Conservation (phyloP, 2,888 invertebrate species). For the Ectropis crepuscularia region DNA sequence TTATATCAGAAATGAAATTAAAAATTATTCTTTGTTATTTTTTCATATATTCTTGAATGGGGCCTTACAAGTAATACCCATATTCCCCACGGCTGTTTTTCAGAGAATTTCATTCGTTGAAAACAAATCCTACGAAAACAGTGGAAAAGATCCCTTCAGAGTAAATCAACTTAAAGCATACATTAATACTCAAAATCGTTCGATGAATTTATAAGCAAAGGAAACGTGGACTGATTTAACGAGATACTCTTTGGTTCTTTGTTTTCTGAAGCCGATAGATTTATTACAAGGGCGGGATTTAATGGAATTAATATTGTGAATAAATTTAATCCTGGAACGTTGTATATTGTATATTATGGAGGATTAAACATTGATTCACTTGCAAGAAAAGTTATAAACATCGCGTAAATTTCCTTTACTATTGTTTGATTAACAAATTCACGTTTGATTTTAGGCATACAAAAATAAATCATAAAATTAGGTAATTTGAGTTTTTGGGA, state of each 20-base stretch:
- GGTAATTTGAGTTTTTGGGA: too few relatives aligned
- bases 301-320: constrained; percentile 50
- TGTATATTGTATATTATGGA: constrained; percentile 1
- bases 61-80: too few relatives aligned
- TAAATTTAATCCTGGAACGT: constrained; percentile 37
- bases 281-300: constrained; percentile 44
- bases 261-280: constrained; percentile 50
- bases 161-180: constrained; percentile 1
- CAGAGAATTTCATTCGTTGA: neutral
- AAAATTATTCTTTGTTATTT: too few relatives aligned
- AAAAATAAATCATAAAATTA: too few relatives aligned
- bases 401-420: too few relatives aligned
- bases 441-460: too few relatives aligned
- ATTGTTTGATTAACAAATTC: too few relatives aligned
- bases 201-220: constrained; percentile 14
- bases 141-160: neutral
- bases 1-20: too few relatives aligned
- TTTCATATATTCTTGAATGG: too few relatives aligned
- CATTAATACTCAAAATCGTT: constrained; percentile 38
- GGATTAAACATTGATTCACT: neutral
- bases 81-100: too few relatives aligned
- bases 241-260: constrained; percentile 43
- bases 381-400: neutral
- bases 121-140: neutral
- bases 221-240: constrained; percentile 38